phyloP scores from a whole-genome alignment of 2,797 vertebrate species.

The Apogon talboti region DNA sequence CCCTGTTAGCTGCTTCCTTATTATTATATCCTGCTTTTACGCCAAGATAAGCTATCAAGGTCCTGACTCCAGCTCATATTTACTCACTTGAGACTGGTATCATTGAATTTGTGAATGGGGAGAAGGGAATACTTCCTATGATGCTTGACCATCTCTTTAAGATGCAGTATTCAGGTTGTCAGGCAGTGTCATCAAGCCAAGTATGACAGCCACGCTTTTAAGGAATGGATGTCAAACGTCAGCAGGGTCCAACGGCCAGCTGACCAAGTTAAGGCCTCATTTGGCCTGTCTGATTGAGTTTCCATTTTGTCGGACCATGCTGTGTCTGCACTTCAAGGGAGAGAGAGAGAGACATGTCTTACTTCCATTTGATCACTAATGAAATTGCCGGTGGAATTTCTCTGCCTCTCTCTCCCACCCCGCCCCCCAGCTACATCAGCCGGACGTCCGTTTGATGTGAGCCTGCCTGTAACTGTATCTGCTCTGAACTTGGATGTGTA shows the following conservation, averaged over 20 bases:
- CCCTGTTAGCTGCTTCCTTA: neutral
- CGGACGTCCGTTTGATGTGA: constrained; percentile 68
- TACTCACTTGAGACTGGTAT: too few relatives aligned
- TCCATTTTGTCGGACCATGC: constrained; percentile 50
- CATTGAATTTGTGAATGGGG: neutral
- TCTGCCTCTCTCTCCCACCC: constrained; percentile 37
- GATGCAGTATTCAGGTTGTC: neutral
- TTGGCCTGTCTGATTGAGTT: constrained; percentile 63
- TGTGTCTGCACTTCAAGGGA: constrained; percentile 51
- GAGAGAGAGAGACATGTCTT: constrained; percentile 33
- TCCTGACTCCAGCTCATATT: neutral
- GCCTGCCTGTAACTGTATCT: constrained; percentile 76
- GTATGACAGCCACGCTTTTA: neutral
- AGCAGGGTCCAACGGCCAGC: constrained; percentile 5
- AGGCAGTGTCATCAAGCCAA: neutral
- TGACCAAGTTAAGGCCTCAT: constrained; percentile 32
- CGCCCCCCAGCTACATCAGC: constrained; percentile 49
- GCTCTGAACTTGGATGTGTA: constrained; percentile 59
- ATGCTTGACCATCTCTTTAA: neutral
- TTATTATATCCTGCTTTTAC: neutral
- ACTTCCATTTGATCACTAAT: constrained; percentile 76
- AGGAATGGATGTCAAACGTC: neutral
- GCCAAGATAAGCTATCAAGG: constrained; percentile 4
- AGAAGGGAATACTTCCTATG: neutral
- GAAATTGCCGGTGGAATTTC: constrained; percentile 80